A percentile compares a stretch with the other conserved stretches of the same genome.
These are phyloP conservation scores for Poecilia gillii DNA, from an alignment of 2,797 vertebrate genomes.

Conservation along the genomic window DNA sequence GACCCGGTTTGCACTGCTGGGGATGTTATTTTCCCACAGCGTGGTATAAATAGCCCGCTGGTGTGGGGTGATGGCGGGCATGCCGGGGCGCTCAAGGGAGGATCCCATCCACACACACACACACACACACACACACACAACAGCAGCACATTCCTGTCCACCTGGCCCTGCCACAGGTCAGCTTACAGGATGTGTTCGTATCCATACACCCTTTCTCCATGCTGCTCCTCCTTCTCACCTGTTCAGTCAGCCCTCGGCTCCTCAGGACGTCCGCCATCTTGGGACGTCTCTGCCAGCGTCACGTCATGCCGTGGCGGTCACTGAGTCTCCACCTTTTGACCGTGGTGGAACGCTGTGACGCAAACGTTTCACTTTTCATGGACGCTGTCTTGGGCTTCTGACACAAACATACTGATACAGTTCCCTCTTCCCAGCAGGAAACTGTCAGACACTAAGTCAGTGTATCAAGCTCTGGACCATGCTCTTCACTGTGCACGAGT, in stretches of 20 bases:
- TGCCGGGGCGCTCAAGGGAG: conserved; percentile 67
- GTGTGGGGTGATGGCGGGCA: conserved; percentile 74
- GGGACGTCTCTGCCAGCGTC: conserved; percentile 27
- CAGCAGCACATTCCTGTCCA: conserved; percentile 80
- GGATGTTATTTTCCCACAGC: conserved; percentile 80
- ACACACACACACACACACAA: conserved; percentile 76
- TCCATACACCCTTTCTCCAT: conserved; percentile 28
- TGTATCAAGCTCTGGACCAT: not conserved
- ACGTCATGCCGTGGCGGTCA: conserved; percentile 21
- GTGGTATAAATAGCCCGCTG: conserved; percentile 81
- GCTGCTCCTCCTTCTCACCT: conserved; percentile 58
- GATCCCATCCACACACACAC: conserved; percentile 76
- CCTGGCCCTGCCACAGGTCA: conserved; percentile 79
- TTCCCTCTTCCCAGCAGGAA: not conserved
- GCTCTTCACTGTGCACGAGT: conserved; percentile 13
- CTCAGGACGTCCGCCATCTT: conserved; percentile 22
- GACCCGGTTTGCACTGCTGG: conserved; percentile 58
- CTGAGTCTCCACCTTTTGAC: conserved; percentile 60
- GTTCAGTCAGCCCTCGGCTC: conserved; percentile 36
- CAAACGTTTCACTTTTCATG: conserved; percentile 25
- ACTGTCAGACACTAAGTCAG: not conserved
- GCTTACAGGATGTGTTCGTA: conserved; percentile 67
- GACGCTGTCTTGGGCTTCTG: conserved; percentile 26
- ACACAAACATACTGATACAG: conserved; percentile 18
- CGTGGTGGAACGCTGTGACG: conserved; percentile 55